Base-by-base conservation (phyloP, 1,140 invertebrate species). In the Caerostris extrusa region DNA sequence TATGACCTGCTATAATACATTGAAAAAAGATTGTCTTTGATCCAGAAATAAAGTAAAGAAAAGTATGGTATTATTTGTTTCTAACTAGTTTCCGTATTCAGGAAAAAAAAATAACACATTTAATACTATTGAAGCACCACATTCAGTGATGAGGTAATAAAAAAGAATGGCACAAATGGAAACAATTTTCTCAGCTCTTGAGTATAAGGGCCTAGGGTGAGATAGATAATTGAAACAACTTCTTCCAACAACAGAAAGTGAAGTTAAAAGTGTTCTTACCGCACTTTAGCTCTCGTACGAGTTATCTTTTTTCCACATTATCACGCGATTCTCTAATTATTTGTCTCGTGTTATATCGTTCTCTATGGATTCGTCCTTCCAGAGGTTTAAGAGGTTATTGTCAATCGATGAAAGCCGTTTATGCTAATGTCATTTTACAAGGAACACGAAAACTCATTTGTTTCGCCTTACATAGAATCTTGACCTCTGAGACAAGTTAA, bases 281-380 rank as follows among this genome's bases (percentile, higher is more conserved):
- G 19, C 82, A 85, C 53, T 7, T 85, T 56, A 56, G 82, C n/a
- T n/a, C 56, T 85, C 55, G 14, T 57, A 17, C 57, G 56, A 85
- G 55, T 56, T 34, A 57, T 50, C 58, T 87, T 87, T 87, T 57
- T 87, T 34, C 60, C 58, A 64, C 19, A 77, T 77, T 12, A 58
- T 61, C 19, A 87, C 85, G 85, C 57, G 12, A 87, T 60, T 53
- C 58, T 7, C 85, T 61, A 87, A 87, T 87, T 87, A 87, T 87
- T 87, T 87, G n/a, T 87, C 85, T 87, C 85, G 64, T 64, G 85
- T 53, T 57, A 87, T 60, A 64, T 50, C 57, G 17, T 87, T 87
- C 19, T 19, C 3, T 6, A 87, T 50, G 57, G 58, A 12, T 87
- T 87, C 5, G 58, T 19, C 58, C 58, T 60, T 87, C 12, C 5